Conservation (phyloP, 2,113 vertebrate species). For the Lamprologus callipterus region DNA sequence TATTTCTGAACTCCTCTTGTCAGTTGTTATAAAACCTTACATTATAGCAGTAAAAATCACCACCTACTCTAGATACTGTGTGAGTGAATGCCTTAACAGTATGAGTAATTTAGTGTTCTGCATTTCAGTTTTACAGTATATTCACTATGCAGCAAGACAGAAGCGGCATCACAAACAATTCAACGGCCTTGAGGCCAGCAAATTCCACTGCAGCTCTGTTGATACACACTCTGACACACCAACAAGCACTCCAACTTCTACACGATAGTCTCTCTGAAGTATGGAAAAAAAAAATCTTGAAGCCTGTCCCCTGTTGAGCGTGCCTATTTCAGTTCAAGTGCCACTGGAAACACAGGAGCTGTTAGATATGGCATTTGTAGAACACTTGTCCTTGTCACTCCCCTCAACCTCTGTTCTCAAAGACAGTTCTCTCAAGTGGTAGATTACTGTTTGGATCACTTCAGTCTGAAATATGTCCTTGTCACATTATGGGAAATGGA, state of each 20-base stretch:
- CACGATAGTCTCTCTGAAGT: constrained; percentile 45
- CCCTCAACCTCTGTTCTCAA: constrained; percentile 65
- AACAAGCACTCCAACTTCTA: constrained; percentile 33
- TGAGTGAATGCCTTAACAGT: neutral
- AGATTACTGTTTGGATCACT: constrained; percentile 58
- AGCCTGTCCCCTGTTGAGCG: constrained; percentile 51
- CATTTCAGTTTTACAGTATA: neutral
- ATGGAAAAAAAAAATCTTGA: constrained; percentile 48
- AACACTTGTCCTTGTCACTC: constrained; percentile 67
- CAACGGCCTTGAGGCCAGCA: neutral
- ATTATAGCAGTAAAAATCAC: neutral
- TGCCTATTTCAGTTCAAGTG: constrained; percentile 65
- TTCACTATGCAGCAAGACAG: neutral
- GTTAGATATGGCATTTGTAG: constrained; percentile 59
- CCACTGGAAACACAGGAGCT: constrained; percentile 59
- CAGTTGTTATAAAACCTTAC: neutral
- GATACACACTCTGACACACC: constrained; percentile 23
- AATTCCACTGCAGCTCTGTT: constrained; percentile 22
- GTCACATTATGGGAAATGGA: constrained; percentile 59
- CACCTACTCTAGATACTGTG: neutral
- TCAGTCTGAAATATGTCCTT: constrained; percentile 61
- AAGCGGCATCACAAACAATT: constrained; percentile 15
- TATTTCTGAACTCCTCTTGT: neutral
- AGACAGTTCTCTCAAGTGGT: constrained; percentile 67
- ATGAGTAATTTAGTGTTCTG: neutral